Evolutionary conservation across 2,888 invertebrate species (phyloP).

Genomic region (Mythimna ferrago): DNA sequence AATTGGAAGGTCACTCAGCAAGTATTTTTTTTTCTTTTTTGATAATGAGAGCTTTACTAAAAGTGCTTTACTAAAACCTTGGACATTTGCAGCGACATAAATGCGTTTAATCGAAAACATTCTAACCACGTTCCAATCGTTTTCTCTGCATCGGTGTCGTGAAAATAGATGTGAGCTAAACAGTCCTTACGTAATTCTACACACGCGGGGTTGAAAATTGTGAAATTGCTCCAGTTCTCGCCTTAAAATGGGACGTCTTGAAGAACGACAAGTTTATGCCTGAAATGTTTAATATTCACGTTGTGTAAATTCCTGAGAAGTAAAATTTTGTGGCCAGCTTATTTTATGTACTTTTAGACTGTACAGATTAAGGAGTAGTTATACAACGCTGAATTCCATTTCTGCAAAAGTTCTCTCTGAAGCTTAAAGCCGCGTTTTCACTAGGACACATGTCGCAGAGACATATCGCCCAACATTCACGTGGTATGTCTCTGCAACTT

Average conservation of each 20-base stretch:
- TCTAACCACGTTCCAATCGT: conserved; percentile 45
- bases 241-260: conserved; percentile 32
- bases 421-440: too few species aligned
- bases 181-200: conserved; percentile 39
- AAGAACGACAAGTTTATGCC: conserved; percentile 31
- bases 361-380: conserved; percentile 1
- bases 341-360: conserved; percentile 14
- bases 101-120: conserved; percentile 36
- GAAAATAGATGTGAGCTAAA: conserved; percentile 28
- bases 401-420: too few species aligned
- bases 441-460: too few species aligned
- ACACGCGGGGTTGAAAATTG: conserved; percentile 35
- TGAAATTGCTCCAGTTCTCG: conserved; percentile 36
- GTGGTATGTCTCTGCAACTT: too few species aligned
- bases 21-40: not conserved
- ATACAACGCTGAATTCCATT: not conserved
- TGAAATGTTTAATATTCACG: conserved; percentile 42
- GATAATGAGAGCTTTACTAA: not conserved
- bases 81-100: not conserved
- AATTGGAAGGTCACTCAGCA: not conserved
- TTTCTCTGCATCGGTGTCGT: conserved; percentile 38
- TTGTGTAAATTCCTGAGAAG: conserved; percentile 28
- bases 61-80: not conserved
- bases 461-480: too few species aligned
- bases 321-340: conserved; percentile 16